Evolutionary conservation across 2,797 vertebrate species (phyloP).

Genomic region (Smutsia temminckii): DNA sequence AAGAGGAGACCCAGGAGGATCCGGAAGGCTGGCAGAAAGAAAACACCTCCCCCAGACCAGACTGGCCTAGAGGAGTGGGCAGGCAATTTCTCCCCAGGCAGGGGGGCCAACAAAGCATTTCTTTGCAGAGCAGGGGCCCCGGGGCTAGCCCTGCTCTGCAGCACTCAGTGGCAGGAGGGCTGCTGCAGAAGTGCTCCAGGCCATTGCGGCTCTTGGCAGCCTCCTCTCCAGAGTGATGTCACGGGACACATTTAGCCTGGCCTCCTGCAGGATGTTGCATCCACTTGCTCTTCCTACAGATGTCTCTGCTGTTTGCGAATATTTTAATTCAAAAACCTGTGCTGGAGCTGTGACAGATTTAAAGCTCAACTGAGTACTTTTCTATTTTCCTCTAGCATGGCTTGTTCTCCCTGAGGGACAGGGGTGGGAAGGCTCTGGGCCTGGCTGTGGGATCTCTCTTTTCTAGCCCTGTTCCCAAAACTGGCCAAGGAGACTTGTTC

Average conservation of each 20-base stretch:
- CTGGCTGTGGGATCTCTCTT: neutral
- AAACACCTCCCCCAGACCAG: neutral
- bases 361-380: neutral
- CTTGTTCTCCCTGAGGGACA: neutral
- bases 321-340: slow-evolving; percentile 58
- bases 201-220: slow-evolving; percentile 49
- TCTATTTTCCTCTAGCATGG: neutral
- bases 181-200: slow-evolving; percentile 1
- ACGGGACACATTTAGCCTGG: slow-evolving; percentile 72
- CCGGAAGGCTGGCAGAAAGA: neutral
- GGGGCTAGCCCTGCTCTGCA: neutral
- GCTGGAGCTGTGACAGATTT: neutral
- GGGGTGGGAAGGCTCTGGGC: neutral
- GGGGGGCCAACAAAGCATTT: neutral
- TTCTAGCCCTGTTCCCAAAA: neutral
- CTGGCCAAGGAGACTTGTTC: neutral
- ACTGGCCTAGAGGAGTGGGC: neutral
- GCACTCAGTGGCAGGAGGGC: slow-evolving; percentile 2
- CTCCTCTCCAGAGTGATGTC: slow-evolving; percentile 69
- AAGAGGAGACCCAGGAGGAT: neutral
- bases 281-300: slow-evolving; percentile 60
- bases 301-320: slow-evolving; percentile 63
- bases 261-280: slow-evolving; percentile 61
- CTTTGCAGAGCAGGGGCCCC: neutral
- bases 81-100: neutral